Evolutionary conservation across 2,888 invertebrate species (phyloP).

Genomic region (Megamerina dolium): DNA sequence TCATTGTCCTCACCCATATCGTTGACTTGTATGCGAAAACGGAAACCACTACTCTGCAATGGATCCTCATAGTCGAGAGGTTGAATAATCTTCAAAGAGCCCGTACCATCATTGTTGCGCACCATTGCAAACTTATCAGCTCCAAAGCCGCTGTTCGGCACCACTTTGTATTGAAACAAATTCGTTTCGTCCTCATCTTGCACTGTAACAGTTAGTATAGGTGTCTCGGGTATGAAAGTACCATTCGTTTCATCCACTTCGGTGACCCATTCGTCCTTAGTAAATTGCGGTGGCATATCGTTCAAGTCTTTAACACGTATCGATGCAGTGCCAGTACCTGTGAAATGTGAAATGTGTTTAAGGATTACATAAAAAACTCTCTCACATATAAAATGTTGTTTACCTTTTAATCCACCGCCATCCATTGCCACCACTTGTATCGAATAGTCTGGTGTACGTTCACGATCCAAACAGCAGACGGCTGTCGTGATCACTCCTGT

Average conservation of each 20-base stretch:
- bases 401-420: slow-evolving; percentile 88
- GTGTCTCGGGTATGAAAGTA: slow-evolving; percentile 81
- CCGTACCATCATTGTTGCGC: slow-evolving; percentile 88
- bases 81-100: slow-evolving; percentile 89
- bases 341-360: background rate
- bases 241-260: slow-evolving; percentile 94
- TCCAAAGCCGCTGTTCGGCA: slow-evolving; percentile 87
- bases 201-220: slow-evolving; percentile 87
- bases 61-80: slow-evolving; percentile 92
- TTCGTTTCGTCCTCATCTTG: slow-evolving; percentile 94
- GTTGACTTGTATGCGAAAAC: slow-evolving; percentile 89
- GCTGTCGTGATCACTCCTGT: slow-evolving; percentile 93
- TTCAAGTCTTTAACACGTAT: slow-evolving; percentile 95
- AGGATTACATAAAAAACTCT: background rate
- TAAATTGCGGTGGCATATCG: slow-evolving; percentile 95
- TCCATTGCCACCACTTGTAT: slow-evolving; percentile 94
- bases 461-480: slow-evolving; percentile 87
- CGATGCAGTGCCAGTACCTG: slow-evolving; percentile 75
- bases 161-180: slow-evolving; percentile 89
- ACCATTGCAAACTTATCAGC: slow-evolving; percentile 95
- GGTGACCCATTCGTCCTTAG: slow-evolving; percentile 92
- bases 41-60: slow-evolving; percentile 87
- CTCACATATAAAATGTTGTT: slow-evolving; percentile 7
- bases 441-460: slow-evolving; percentile 90
- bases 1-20: slow-evolving; percentile 86